These are phyloP conservation scores for Syritta pipiens DNA, from an alignment of 2,888 invertebrate species.

Conservation along the genomic window DNA sequence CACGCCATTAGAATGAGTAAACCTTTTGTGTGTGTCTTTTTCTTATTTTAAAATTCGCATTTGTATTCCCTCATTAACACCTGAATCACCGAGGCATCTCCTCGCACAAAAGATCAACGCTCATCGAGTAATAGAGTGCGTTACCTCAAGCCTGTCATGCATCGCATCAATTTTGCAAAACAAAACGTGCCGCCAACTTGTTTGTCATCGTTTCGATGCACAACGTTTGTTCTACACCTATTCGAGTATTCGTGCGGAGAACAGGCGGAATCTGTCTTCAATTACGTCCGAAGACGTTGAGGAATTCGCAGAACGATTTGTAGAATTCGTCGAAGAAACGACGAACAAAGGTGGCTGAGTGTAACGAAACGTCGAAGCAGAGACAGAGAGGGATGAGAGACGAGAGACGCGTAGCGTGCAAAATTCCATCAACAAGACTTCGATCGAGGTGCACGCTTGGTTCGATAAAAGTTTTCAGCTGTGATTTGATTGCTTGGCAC, in stretches of 20 bases:
- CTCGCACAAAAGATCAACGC: too few relatives aligned
- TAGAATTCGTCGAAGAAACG: slow-evolving; percentile 45
- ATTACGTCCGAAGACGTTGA: slow-evolving; percentile 45
- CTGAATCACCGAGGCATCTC: too few relatives aligned
- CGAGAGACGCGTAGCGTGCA: slow-evolving; percentile 23
- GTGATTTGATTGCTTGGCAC: slow-evolving; percentile 27
- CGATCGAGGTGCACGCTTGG: background rate
- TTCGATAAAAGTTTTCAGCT: slow-evolving; percentile 32
- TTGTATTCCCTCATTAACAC: too few relatives aligned
- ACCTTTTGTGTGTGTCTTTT: too few relatives aligned
- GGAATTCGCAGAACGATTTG: slow-evolving; percentile 51
- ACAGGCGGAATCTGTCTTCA: slow-evolving; percentile 46
- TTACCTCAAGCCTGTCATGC: slow-evolving; percentile 29
- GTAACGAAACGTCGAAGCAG: slow-evolving; percentile 15
- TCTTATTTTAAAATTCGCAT: too few relatives aligned
- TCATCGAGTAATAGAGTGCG: slow-evolving; percentile 20
- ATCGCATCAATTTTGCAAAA: slow-evolving; percentile 31
- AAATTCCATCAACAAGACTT: slow-evolving; percentile 19
- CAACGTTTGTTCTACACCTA: slow-evolving; percentile 28
- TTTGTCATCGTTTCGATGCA: slow-evolving; percentile 54
- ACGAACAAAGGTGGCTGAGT: slow-evolving; percentile 17
- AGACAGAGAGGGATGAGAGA: slow-evolving; percentile 9
- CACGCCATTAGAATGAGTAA: too few relatives aligned
- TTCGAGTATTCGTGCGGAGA: slow-evolving; percentile 4
- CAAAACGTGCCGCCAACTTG: slow-evolving; percentile 60